Evolutionary conservation across 2,113 vertebrate genomes (phyloP).

Genomic region (Lophochroa leadbeateri): DNA sequence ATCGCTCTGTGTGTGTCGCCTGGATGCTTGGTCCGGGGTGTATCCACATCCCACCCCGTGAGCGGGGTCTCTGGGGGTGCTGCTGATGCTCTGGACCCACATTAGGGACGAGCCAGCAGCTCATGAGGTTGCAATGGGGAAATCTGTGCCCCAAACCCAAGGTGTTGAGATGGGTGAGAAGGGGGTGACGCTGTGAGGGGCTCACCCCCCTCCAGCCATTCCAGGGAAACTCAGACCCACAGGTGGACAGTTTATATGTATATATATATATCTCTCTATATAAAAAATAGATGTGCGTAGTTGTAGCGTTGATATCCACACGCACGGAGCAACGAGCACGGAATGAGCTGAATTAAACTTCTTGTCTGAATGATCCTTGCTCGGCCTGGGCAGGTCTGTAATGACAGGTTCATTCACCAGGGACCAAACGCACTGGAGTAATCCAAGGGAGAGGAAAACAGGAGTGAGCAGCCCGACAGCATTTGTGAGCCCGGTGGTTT

Average conservation of each 20-base stretch:
- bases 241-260: neutral
- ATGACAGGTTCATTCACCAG: neutral
- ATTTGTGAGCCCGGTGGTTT: fast-evolving
- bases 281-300: neutral
- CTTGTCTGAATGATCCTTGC: neutral
- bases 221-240: neutral
- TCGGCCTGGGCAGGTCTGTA: neutral
- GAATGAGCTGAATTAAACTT: neutral
- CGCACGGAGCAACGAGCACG: fast-evolving
- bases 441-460: neutral
- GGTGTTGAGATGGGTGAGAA: neutral
- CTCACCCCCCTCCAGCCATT: neutral
- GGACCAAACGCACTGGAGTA: neutral
- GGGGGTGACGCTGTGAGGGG: neutral
- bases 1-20: neutral
- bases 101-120: fast-evolving
- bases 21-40: fast-evolving
- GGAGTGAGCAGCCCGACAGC: fast-evolving
- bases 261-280: neutral
- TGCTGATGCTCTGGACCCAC: neutral
- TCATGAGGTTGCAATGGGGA: neutral
- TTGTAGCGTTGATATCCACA: neutral
- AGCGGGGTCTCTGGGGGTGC: neutral
- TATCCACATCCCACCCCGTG: neutral
- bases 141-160: neutral